phyloP scores from a whole-genome alignment of 2,113 vertebrate genomes.

The Crotalus tigris region DNA sequence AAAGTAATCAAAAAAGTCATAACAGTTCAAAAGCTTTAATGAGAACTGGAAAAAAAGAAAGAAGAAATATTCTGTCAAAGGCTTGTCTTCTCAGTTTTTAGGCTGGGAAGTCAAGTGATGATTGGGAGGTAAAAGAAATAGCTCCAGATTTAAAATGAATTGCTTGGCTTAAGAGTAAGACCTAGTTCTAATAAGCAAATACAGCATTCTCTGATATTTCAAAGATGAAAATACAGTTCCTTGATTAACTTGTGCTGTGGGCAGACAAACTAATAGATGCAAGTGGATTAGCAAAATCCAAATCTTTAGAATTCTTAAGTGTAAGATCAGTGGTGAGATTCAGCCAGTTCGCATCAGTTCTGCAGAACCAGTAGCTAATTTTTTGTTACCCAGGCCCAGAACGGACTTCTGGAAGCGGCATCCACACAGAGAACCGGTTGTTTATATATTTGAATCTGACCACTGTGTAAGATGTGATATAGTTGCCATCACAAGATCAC shows the following conservation, averaged over 20 bases:
- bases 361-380: too few species aligned
- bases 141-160: background rate
- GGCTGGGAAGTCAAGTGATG: background rate
- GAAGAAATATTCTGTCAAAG: background rate
- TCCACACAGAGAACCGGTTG: too few species aligned
- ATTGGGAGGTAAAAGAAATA: background rate
- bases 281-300: background rate
- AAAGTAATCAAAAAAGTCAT: background rate
- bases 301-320: background rate
- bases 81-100: background rate
- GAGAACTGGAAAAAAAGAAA: background rate
- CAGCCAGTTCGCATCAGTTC: too few species aligned
- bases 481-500: background rate
- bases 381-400: too few species aligned
- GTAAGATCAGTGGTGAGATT: too few species aligned
- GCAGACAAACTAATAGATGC: background rate
- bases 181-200: background rate
- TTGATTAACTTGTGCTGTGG: background rate
- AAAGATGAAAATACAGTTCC: background rate
- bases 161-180: background rate
- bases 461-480: background rate
- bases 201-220: background rate
- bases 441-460: too few species aligned
- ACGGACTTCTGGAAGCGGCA: too few species aligned
- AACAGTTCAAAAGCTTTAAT: rapidly evolving